Evolutionary conservation across 2,113 vertebrate species (phyloP), one percentile per base, ranked within the genome.

Genomic region (Calidris pygmaea): DNA sequence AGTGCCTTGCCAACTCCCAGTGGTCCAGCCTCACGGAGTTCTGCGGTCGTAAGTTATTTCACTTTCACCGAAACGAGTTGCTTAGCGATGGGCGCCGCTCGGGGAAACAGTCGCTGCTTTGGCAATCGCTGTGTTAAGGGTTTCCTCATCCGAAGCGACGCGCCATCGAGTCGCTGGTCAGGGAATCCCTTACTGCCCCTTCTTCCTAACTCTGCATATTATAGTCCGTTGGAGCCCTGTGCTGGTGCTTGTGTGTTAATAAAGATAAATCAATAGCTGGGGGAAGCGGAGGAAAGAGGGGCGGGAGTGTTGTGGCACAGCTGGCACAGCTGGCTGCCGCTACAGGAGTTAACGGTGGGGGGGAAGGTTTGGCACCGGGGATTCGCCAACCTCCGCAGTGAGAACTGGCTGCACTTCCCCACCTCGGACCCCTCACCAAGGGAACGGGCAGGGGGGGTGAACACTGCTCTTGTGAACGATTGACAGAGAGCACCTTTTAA

Each of bases 211-310:
- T 6, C 59, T 16, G 9, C 39, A 27, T 39, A 39, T 4, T 39
- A 39, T 4, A 11, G 45, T 24, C 43, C 0, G 1, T 17, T 3
- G 12, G 76, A 56, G 60, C 62, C 17, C 0, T 0, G 7, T 2
- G 41, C 70, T 11, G 73, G 43, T 7, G 2, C 26, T 67, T 12
- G 59, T 2, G 41, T 0, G 23, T 43, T 5, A 4, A 21, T 30
- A 15, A 55, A 30, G 27, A 4, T 0, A 12, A 8, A 23, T 12
- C 8, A 1, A 0, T 7, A 6, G 39, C 14, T 21, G 3, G 52
- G 52, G 65, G 78, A 13, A 53, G 27, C 0, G 1, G 6, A 17
- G 16, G 79, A 12, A 4, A 7, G 29, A 30, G 39, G 67, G 34
- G 41, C 22, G 30, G 56, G 10, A 3, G 7, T 1, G 6, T 2